Percentiles rank a stretch among this genome's conserved stretches.
phyloP scores from a whole-genome alignment of 37 sponge, comb jelly and placozoan genomes.

The Dysidea cf. avara region DNA sequence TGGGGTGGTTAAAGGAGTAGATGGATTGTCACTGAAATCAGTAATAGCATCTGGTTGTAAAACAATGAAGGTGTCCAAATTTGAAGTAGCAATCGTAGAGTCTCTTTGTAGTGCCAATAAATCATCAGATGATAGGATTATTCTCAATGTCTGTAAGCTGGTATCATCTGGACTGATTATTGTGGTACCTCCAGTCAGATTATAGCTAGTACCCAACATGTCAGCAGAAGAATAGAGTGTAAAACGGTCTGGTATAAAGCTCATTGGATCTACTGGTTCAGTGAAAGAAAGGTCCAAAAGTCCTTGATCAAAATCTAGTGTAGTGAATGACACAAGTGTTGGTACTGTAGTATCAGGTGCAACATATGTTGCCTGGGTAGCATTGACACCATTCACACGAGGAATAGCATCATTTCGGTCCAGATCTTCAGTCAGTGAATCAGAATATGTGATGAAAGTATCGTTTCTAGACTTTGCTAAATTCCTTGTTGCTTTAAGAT shows the following conservation, averaged over 20 bases:
- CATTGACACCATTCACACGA: constrained; percentile 62
- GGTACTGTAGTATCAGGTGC: constrained; percentile 60
- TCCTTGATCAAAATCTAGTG: constrained; percentile 68
- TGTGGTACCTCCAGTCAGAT: constrained; percentile 69
- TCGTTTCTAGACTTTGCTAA: constrained; percentile 64
- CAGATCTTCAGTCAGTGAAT: constrained; percentile 33
- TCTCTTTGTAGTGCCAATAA: constrained; percentile 66
- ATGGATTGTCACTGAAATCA: constrained; percentile 64
- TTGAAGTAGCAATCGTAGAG: constrained; percentile 46
- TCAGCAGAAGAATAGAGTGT: constrained; percentile 43
- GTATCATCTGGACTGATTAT: constrained; percentile 44
- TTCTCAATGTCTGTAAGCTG: constrained; percentile 42
- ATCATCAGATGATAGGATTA: constrained; percentile 65
- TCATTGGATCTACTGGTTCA: constrained; percentile 83
- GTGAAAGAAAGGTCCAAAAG: constrained; percentile 57
- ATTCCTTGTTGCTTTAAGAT: constrained; percentile 58
- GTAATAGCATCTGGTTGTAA: constrained; percentile 41
- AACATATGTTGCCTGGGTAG: constrained; percentile 76
- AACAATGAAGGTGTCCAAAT: constrained; percentile 51
- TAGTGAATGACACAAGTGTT: constrained; percentile 28
- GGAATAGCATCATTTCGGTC: constrained; percentile 31
- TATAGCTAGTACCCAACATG: constrained; percentile 38
- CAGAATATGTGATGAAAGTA: constrained; percentile 66
- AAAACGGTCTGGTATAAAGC: constrained; percentile 42
- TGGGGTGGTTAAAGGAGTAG: not conserved